Evolutionary conservation across 2,113 vertebrate genomes (phyloP).

Genomic region (Tapirus terrestris): DNA sequence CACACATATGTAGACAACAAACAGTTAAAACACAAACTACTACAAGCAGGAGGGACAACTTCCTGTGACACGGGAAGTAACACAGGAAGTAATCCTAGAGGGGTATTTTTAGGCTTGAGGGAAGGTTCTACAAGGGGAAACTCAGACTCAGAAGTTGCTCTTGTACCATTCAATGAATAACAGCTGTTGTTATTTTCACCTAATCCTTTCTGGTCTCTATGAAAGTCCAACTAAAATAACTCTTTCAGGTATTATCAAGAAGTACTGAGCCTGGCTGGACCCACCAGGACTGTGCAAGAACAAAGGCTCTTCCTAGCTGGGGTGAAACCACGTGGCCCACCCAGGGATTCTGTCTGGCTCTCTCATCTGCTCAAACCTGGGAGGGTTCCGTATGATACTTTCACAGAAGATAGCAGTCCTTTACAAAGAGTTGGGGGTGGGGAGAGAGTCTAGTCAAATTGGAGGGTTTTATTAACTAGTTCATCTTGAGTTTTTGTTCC

Average conservation of each 20-base stretch:
- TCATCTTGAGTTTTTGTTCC: constrained; percentile 2
- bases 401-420: neutral
- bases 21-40: neutral
- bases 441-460: neutral
- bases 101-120: neutral
- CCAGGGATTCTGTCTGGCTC: neutral
- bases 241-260: neutral
- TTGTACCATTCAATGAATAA: neutral
- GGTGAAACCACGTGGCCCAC: neutral
- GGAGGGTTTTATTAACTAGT: neutral
- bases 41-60: neutral
- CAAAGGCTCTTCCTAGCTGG: neutral
- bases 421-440: neutral
- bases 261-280: neutral
- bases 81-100: neutral
- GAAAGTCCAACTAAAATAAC: neutral
- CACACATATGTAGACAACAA: neutral
- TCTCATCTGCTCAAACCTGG: neutral
- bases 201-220: neutral
- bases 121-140: neutral
- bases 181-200: neutral
- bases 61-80: neutral
- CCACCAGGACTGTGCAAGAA: neutral
- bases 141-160: neutral
- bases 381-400: neutral